Percentiles rank a stretch among this genome's conserved stretches.
phyloP scores from a whole-genome alignment of 2,797 vertebrate species.

The Pangasius larnaudii region DNA sequence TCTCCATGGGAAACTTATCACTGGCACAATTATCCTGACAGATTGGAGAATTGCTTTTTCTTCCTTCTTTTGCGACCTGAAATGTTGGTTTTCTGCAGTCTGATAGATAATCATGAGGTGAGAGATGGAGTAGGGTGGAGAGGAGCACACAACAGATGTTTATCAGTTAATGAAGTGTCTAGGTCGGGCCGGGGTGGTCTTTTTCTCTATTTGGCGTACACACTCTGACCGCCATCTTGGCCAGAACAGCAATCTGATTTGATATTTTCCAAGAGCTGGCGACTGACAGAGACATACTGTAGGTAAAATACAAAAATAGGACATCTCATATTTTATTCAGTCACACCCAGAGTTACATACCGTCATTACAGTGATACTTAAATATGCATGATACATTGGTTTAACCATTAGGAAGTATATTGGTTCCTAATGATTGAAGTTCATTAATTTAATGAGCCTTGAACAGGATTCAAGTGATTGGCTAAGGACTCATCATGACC shows the following conservation, averaged over 20 bases:
- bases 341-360: background rate
- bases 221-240: constrained; percentile 47
- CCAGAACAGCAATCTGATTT: constrained; percentile 30
- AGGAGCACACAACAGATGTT: constrained; percentile 57
- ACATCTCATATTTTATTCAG: constrained; percentile 30
- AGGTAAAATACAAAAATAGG: constrained; percentile 29
- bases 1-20: constrained; percentile 61
- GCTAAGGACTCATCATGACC: constrained; percentile 4
- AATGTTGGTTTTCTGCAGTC: constrained; percentile 53
- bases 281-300: constrained; percentile 9
- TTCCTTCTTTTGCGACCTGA: constrained; percentile 46
- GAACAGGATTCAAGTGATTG: background rate
- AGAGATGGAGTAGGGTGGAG: constrained; percentile 42
- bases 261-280: constrained; percentile 15
- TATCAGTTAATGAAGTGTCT: constrained; percentile 67
- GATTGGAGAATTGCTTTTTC: constrained; percentile 61
- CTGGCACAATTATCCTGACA: constrained; percentile 60
- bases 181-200: constrained; percentile 44
- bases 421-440: background rate
- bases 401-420: constrained; percentile 18
- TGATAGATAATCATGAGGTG: constrained; percentile 56
- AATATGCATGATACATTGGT: constrained; percentile 5
- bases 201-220: constrained; percentile 45
- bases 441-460: constrained; percentile 31
- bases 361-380: background rate